Evolutionary conservation across 2,888 invertebrate genomes (phyloP).

Genomic region (Smittia aterrima): DNA sequence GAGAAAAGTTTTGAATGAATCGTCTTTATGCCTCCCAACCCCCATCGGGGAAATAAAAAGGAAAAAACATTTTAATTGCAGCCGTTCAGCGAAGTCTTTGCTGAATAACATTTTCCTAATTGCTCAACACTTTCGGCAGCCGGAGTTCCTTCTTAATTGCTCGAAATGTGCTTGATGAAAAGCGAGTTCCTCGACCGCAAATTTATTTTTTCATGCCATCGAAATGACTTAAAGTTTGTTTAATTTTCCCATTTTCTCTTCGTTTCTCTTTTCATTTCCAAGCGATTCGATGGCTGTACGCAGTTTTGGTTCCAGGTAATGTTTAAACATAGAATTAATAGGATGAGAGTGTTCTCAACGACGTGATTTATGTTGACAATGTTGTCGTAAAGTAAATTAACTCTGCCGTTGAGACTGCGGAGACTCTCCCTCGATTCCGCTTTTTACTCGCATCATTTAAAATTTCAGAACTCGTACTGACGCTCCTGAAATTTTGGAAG

Average conservation of each 20-base stretch:
- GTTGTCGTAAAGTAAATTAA: slow-evolving; percentile 8
- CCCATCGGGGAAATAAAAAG: background rate
- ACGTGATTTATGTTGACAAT: slow-evolving; percentile 24
- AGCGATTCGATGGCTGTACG: slow-evolving; percentile 32
- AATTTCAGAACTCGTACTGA: background rate
- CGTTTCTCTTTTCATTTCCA: background rate
- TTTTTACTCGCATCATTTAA: too few relatives aligned
- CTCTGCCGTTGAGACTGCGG: background rate
- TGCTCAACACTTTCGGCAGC: background rate
- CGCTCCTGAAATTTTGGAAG: slow-evolving; percentile 9
- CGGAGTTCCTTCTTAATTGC: background rate
- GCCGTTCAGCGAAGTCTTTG: background rate
- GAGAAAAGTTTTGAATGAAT: background rate
- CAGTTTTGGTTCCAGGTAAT: slow-evolving; percentile 20
- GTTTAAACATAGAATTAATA: slow-evolving; percentile 14
- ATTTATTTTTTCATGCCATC: background rate
- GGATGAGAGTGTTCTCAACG: background rate
- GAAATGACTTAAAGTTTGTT: slow-evolving; percentile 6
- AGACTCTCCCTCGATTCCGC: too few relatives aligned
- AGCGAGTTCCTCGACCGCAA: background rate
- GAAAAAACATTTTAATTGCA: slow-evolving; percentile 1
- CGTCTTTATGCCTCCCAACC: background rate
- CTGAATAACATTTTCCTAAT: slow-evolving; percentile 4
- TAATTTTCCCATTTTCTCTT: slow-evolving; percentile 2
- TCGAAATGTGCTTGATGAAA: background rate